Conservation (phyloP, 2,113 vertebrate genomes). For the Chaetops frenatus region DNA sequence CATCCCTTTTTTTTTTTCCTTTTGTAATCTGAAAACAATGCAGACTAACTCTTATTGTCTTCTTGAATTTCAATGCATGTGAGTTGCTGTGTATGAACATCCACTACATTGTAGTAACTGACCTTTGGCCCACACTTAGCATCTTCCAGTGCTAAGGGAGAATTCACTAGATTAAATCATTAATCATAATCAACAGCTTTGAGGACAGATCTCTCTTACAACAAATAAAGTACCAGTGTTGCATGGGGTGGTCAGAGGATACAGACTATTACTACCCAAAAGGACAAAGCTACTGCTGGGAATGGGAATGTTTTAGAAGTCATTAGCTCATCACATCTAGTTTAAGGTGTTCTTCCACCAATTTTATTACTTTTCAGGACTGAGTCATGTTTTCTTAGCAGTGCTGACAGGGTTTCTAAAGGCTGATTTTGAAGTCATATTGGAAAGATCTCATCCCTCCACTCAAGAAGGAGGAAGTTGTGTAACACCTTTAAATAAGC, state of each 20-base stretch:
- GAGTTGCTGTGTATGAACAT: not conserved
- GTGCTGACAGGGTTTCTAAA: not conserved
- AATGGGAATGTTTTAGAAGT: not conserved
- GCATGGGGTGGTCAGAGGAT: not conserved
- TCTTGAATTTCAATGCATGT: not conserved
- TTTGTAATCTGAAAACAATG: not conserved
- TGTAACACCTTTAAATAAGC: not conserved
- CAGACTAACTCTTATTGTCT: not conserved
- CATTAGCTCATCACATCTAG: not conserved
- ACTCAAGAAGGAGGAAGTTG: not conserved
- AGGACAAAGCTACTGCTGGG: not conserved
- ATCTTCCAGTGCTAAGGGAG: not conserved
- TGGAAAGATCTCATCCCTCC: not conserved
- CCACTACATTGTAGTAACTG: not conserved
- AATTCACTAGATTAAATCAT: not conserved
- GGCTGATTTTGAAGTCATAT: not conserved
- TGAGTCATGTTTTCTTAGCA: not conserved
- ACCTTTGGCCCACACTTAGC: not conserved
- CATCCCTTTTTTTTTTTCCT: not conserved
- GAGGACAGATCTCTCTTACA: not conserved
- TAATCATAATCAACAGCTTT: not conserved
- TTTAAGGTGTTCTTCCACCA: not conserved
- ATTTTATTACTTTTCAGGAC: not conserved
- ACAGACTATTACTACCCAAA: not conserved
- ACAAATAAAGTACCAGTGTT: not conserved